These are phyloP conservation scores for Drosophila setifemur DNA, from an alignment of 1,140 invertebrate species.

Conservation along the genomic window DNA sequence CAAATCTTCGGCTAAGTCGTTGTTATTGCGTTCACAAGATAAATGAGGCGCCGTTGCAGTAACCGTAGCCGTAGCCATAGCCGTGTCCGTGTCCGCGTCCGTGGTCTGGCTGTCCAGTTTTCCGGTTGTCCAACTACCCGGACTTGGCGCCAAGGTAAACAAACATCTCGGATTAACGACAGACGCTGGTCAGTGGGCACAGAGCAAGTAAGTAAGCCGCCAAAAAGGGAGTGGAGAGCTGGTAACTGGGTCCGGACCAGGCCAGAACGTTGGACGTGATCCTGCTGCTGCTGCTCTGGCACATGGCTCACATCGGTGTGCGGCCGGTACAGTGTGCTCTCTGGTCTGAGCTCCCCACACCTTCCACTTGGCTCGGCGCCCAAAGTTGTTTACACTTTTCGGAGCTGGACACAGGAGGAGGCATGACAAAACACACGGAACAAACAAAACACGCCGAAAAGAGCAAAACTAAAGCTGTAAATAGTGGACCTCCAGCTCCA, in stretches of 20 bases:
- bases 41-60: slow-evolving; percentile 57
- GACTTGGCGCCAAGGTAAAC: slow-evolving; percentile 67
- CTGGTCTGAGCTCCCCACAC: slow-evolving; percentile 43
- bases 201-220: slow-evolving; percentile 9
- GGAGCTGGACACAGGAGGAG: slow-evolving; percentile 73
- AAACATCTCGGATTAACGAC: slow-evolving; percentile 81
- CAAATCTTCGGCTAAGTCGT: slow-evolving; percentile 75
- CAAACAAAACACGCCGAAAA: slow-evolving; percentile 65
- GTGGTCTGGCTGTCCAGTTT: too few relatives aligned
- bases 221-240: slow-evolving; percentile 1
- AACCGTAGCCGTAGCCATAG: neutral
- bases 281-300: slow-evolving; percentile 1
- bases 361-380: slow-evolving; percentile 72
- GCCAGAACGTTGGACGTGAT: slow-evolving; percentile 39
- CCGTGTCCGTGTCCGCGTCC: neutral
- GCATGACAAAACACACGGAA: slow-evolving; percentile 75
- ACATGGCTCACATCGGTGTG: too few relatives aligned
- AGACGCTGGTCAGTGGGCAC: slow-evolving; percentile 63
- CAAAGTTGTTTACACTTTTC: slow-evolving; percentile 80
- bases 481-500: slow-evolving; percentile 65
- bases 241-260: slow-evolving; percentile 6
- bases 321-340: slow-evolving; percentile 7
- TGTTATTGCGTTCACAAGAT: slow-evolving; percentile 79
- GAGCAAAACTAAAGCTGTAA: slow-evolving; percentile 74
- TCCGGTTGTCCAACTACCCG: slow-evolving; percentile 16